phyloP scores from a whole-genome alignment of 64 coral and sea anemone species.

The Pachyseris speciosa region DNA sequence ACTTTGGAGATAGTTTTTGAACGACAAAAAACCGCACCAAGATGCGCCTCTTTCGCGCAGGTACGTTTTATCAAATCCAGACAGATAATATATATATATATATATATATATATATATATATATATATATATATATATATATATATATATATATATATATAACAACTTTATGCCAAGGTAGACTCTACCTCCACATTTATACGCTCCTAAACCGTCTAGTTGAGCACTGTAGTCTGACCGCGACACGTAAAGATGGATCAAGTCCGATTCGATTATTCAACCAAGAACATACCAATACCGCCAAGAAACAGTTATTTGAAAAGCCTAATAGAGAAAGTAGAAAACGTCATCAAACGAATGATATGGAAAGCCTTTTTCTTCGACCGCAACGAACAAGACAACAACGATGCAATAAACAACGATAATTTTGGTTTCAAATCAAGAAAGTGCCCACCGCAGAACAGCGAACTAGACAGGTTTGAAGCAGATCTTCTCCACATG shows the following conservation, averaged over 20 bases:
- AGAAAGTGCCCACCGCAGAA: neutral
- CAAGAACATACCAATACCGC: slow-evolving; percentile 21
- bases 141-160: no score
- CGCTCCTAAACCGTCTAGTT: slow-evolving; percentile 60
- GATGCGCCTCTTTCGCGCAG: no score
- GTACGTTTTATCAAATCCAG: no score
- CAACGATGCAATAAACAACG: neutral
- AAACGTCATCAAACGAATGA: slow-evolving; percentile 44
- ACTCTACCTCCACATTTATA: neutral
- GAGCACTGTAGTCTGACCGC: slow-evolving; percentile 67
- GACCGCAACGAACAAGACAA: neutral
- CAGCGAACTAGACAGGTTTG: slow-evolving; percentile 21
- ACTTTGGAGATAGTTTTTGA: no score
- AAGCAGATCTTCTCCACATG: slow-evolving; percentile 54
- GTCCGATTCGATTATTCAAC: slow-evolving; percentile 72
- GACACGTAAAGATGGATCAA: slow-evolving; percentile 60
- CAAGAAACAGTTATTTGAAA: slow-evolving; percentile 72
- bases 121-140: no score
- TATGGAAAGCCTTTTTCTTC: slow-evolving; percentile 36
- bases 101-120: no score
- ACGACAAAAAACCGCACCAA: no score
- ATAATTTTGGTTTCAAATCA: no score
- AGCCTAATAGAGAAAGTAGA: slow-evolving; percentile 62
- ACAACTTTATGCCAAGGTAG: no score
- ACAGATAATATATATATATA: no score